Evolutionary conservation across 64 coral and sea anemone genomes (phyloP), one percentile per base, ranked within the genome.

Genomic region (Actinia tenebrosa): DNA sequence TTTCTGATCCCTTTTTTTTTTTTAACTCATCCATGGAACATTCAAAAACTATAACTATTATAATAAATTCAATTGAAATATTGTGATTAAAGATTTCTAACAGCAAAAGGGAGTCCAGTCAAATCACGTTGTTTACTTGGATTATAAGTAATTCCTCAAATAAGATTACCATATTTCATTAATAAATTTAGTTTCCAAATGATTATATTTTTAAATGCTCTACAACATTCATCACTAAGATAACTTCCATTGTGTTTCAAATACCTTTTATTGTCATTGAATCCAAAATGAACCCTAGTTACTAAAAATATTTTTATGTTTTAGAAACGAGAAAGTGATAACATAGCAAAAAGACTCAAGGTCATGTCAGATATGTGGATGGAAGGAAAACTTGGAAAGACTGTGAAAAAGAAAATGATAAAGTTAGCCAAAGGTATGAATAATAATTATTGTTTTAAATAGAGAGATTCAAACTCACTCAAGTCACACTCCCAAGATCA

Each of bases 371-470:
- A 96, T 56, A 96, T 83, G 78, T 96, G 94, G 94, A 90, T 56
- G 44, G 89, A 88, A 71, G 94, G 94, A 68, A 96, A 93, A 84
- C 88, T 96, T 14, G 91, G 94, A 55, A 92, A 90, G 82, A 88
- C 87, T 25, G 94, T 96, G 9, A 96, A 96, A 87, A 87, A 80
- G 30, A 93, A 91, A 84, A 96, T 96, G 94, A 96, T 96, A 64
- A 92, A 93, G 45, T 84, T 96, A 27, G 94, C 94, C 60, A 86
- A 96, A 93, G 94, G 94, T 93, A 84, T 86, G 63, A 1, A 14
- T n/a, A n/a, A n/a, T n/a, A n/a, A n/a, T 23, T 5, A 6, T 20
- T 25, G 15, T 58, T 58, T 50, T 5, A 50, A 61, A 61, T 61
- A 15, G 15, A 15, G 15, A 61, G 60, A 61, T 50, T 50, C 2